A percentile compares a stretch with the other conserved stretches of the same genome.
Evolutionary conservation across 1,140 invertebrate genomes (phyloP).

Genomic region (Drosophila funebris): DNA sequence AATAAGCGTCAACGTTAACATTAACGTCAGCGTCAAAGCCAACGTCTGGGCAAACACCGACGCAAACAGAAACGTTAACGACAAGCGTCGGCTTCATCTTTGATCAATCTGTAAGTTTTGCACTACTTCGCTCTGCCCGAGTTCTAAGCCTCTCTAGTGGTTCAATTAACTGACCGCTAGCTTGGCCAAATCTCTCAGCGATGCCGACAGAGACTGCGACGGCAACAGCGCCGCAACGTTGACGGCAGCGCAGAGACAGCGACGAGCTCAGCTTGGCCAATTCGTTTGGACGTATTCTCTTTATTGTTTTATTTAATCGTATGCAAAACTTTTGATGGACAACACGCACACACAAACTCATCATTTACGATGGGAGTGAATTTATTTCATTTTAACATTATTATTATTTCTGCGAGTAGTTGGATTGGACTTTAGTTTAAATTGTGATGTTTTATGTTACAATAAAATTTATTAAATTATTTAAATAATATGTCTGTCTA

Average conservation of each 20-base stretch:
- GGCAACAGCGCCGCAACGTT: neutral
- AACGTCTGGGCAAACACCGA: constrained; percentile 13
- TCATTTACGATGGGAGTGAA: constrained; percentile 10
- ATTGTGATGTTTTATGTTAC: constrained; percentile 58
- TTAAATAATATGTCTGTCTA: constrained; percentile 7
- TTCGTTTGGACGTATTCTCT: constrained; percentile 73
- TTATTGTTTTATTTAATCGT: constrained; percentile 81
- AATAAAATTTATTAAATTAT: constrained; percentile 44
- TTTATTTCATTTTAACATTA: constrained; percentile 39
- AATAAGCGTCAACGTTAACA: neutral
- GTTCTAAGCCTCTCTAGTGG: constrained; percentile 63
- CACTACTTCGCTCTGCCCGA: constrained; percentile 51
- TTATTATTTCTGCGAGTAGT: constrained; percentile 3
- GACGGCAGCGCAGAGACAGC: constrained; percentile 9
- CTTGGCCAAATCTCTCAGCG: constrained; percentile 35
- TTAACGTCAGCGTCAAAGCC: constrained; percentile 5
- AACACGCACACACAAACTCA: constrained; percentile 50
- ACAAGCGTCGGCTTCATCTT: constrained; percentile 17
- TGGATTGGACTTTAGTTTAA: constrained; percentile 47
- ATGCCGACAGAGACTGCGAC: neutral
- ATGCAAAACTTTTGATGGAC: constrained; percentile 81
- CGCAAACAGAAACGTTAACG: constrained; percentile 19
- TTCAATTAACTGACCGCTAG: constrained; percentile 46
- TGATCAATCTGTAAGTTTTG: constrained; percentile 64
- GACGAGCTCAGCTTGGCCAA: constrained; percentile 52